Base-by-base conservation (phyloP, 2,888 invertebrate species). In the Ectropis crepuscularia region DNA sequence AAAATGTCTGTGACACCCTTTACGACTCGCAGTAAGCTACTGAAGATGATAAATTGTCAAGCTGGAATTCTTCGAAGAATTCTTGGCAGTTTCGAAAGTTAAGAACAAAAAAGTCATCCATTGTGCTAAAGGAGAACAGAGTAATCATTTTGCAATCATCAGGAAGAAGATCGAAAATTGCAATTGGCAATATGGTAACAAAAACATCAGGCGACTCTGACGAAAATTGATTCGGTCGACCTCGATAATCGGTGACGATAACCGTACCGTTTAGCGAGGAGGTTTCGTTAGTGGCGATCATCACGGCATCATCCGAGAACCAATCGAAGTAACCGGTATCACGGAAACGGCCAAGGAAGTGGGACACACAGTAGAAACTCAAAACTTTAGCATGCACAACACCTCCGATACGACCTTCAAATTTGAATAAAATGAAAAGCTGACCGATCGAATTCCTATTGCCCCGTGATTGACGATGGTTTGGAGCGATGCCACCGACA, bases 361-460 rank as follows among this genome's bases (percentile, higher is more conserved):
- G 75, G 88, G 81, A 77, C 89, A 83, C 69, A 72, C 72, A 75
- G 83, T 87, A 89, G 87, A 89, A 89, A 90, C 84, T 88, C 81
- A 74, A 78, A 78, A 80, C 77, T 76, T 77, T 72, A 78, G 76
- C 78, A 82, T 81, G 77, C 79, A 68, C 74, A 71, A 73, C 73
- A 66, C 70, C 73, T 77, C 73, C 71, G 65, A 66, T 72, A 81
- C 85, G 88, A 87, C 89, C 90, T 90, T 90, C 87, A 81, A 75
- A 85, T 82, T 78, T 77, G 73, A 83, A 82, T 82, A 78, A 79
- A 82, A 81, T 77, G 68, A 81, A 80, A 79, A 78, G 76, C 68
- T 72, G 72, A 72, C 60, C 60, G 70, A 70, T 60, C 65, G 69
- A 68, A 67, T 74, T 71, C 67, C 37, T 7, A 45, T 51, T 64